Base-by-base conservation (phyloP, 2,797 vertebrate species). In the Brachyalestes nurse region DNA sequence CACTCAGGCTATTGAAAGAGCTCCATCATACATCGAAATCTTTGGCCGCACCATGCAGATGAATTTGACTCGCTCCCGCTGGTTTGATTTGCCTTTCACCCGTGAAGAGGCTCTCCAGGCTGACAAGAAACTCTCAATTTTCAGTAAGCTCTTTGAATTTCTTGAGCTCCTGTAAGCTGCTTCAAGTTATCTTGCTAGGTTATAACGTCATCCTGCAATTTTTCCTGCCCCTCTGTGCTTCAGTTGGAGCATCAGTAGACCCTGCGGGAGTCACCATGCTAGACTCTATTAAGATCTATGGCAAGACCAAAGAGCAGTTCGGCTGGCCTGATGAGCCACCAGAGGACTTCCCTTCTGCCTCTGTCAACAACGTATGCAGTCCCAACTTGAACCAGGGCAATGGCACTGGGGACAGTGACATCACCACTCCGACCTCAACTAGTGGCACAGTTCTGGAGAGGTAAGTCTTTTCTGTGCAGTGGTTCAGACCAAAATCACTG, bases 191-290 rank as follows among this genome's bases (percentile, higher is more conserved):
- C 6, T 40, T 45, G 5, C 5, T 17, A 12, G 1, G 9, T 21
- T 55, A 23, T 19, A 2, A 47, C 17, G 6, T 72, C 19, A 49
- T 0, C 8, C 0, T 51, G 53, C n/a, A n/a, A 66, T 65, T 21
- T 47, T 28, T 69, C 2, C 13, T 57, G 7, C 51, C 5, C 62
- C 66, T 79, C 28, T 21, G n/a, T 57, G 13, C 19, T 17, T 19
- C 88, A 99, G 98, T 99, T 72, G 98, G 98, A 8, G 97, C 98
- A 2, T 99, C 98, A 0, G 98, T 98, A 82, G 98, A 99, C 91
- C 98, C 98, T 3, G 97, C 97, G n/a, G 97, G 98, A 34, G 98
- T 99, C 86, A 99, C 98, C 13, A 99, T 99, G 98, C 95, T 99
- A 34, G 98, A 99, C 81, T 98, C 97, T 23, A 93, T 99, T 77